A percentile compares a stretch with the other conserved stretches of the same genome.
These are phyloP conservation scores for Magallana gigas DNA, from an alignment of 1,140 invertebrate genomes.

Conservation along the genomic window DNA sequence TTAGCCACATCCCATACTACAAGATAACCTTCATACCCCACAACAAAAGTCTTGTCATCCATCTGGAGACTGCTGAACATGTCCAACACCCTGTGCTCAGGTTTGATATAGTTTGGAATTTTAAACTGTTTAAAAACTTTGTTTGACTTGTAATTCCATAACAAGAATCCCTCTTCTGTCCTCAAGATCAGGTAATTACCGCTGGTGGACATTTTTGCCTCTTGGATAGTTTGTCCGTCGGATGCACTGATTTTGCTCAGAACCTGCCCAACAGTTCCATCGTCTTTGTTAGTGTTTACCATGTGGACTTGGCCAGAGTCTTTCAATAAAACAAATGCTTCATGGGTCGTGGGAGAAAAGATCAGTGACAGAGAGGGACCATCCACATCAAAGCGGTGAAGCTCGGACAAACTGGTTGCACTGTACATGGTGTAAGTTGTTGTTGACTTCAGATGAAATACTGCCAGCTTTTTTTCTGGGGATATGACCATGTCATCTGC, in stretches of 20 bases:
- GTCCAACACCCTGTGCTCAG: constrained; percentile 54
- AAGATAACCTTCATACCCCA: constrained; percentile 61
- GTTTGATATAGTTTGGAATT: constrained; percentile 56
- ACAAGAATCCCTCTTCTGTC: constrained; percentile 52
- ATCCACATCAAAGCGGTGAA: constrained; percentile 44
- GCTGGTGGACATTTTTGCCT: constrained; percentile 41
- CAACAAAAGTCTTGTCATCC: constrained; percentile 55
- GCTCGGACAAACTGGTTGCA: constrained; percentile 47
- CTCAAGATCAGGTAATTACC: constrained; percentile 51
- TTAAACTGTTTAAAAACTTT: constrained; percentile 51
- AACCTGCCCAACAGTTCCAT: constrained; percentile 51
- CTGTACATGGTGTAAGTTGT: constrained; percentile 54
- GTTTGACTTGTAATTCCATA: constrained; percentile 57
- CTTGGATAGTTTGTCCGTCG: constrained; percentile 40
- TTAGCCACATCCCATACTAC: constrained; percentile 55
- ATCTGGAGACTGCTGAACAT: constrained; percentile 55
- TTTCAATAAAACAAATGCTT: constrained; percentile 49
- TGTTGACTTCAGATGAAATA: constrained; percentile 58
- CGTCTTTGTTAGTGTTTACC: constrained; percentile 51
- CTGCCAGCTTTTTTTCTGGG: constrained; percentile 49
- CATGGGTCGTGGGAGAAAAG: constrained; percentile 44
- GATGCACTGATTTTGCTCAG: constrained; percentile 40
- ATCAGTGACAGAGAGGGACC: constrained; percentile 51
- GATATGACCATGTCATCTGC: constrained; percentile 53
- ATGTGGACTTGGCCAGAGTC: constrained; percentile 44